Evolutionary conservation across 2,797 vertebrate genomes (phyloP).

Genomic region (Acanthis flammea): DNA sequence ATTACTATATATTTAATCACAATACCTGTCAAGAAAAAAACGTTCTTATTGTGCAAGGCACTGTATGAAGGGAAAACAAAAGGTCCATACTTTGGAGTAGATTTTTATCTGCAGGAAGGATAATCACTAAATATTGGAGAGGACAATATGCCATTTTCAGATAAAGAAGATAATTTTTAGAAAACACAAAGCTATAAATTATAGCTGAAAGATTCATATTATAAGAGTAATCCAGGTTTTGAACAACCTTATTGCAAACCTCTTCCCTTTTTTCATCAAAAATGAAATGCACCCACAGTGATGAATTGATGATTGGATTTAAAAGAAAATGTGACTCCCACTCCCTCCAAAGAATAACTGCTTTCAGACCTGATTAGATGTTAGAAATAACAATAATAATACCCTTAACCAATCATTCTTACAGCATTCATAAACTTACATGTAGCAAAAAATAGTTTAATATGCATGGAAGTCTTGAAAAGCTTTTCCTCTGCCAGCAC

Average conservation of each 20-base stretch:
- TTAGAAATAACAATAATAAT: not conserved
- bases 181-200: not conserved
- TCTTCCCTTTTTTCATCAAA: not conserved
- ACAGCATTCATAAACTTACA: not conserved
- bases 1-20: not conserved
- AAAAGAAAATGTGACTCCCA: not conserved
- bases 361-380: not conserved
- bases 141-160: not conserved
- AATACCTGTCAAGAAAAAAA: not conserved
- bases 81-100: not conserved
- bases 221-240: not conserved
- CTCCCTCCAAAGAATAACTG: not conserved
- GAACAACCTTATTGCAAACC: not conserved
- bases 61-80: not conserved
- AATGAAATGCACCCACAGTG: not conserved
- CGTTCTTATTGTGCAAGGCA: not conserved
- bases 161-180: not conserved
- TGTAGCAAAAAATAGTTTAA: not conserved
- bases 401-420: not conserved
- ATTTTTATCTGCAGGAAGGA: not conserved
- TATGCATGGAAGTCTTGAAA: not conserved
- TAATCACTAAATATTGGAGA: not conserved
- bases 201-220: not conserved
- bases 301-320: not conserved
- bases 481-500: not conserved